These are phyloP conservation scores for Trematomus loennbergii DNA, from an alignment of 2,113 vertebrate species.

Conservation along the genomic window DNA sequence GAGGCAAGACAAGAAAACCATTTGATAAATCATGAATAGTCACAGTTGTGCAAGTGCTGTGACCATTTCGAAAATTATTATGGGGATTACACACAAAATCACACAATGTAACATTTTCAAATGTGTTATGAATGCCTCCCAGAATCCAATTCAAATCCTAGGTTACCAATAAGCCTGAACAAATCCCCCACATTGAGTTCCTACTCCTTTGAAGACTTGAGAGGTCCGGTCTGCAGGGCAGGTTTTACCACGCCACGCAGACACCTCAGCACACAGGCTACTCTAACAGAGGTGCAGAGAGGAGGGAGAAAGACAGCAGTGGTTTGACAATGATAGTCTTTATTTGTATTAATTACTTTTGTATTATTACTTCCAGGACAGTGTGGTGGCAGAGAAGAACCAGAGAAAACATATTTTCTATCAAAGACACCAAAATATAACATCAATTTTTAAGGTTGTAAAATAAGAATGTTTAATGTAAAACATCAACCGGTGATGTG, in stretches of 20 bases:
- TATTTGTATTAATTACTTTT: slow-evolving; percentile 31
- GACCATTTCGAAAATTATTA: slow-evolving; percentile 85
- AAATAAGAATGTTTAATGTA: not conserved
- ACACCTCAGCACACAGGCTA: slow-evolving; percentile 73
- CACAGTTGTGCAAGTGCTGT: slow-evolving; percentile 80
- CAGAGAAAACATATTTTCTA: not conserved
- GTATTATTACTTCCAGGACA: slow-evolving; percentile 15
- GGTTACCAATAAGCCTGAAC: slow-evolving; percentile 89
- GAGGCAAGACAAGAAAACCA: slow-evolving; percentile 81
- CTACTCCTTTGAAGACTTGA: slow-evolving; percentile 85
- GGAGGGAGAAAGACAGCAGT: slow-evolving; percentile 13
- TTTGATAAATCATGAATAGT: slow-evolving; percentile 83
- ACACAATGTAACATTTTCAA: slow-evolving; percentile 87
- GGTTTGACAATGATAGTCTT: slow-evolving; percentile 31
- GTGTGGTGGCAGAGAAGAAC: not conserved
- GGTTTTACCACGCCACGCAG: slow-evolving; percentile 79
- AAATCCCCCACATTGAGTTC: slow-evolving; percentile 86
- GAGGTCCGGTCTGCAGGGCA: slow-evolving; percentile 86
- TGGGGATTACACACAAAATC: slow-evolving; percentile 87
- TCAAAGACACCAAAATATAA: slow-evolving; percentile 14
- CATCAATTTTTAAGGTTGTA: slow-evolving; percentile 11
- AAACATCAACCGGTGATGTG: slow-evolving; percentile 9
- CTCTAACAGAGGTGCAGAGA: slow-evolving; percentile 33
- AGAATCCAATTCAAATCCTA: slow-evolving; percentile 88
- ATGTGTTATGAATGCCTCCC: slow-evolving; percentile 86